Evolutionary conservation across 2,797 vertebrate species (phyloP).

Genomic region (Hozukius guyotensis): DNA sequence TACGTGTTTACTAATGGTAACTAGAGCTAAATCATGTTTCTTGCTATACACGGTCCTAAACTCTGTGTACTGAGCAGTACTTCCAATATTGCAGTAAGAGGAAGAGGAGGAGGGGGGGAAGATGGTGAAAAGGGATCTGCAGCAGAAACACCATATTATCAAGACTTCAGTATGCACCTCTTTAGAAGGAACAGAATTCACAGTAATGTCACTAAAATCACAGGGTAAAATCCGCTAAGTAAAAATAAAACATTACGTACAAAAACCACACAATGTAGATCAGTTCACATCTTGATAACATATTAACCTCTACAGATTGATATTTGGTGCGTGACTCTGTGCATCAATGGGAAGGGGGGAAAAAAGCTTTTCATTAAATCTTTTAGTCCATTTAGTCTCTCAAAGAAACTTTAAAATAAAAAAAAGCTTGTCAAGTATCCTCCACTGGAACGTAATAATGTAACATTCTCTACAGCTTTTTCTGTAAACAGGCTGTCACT

Average conservation of each 20-base stretch:
- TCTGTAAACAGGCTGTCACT: slow-evolving; percentile 94
- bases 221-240: slow-evolving; percentile 59
- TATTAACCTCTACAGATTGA: slow-evolving; percentile 63
- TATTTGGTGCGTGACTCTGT: slow-evolving; percentile 80
- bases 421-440: slow-evolving; percentile 81
- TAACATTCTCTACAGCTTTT: slow-evolving; percentile 88
- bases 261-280: slow-evolving; percentile 70
- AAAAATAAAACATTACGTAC: slow-evolving; percentile 66
- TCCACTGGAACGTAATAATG: slow-evolving; percentile 84
- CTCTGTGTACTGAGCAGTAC: slow-evolving; percentile 33
- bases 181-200: slow-evolving; percentile 66
- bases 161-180: slow-evolving; percentile 62
- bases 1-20: slow-evolving; percentile 29
- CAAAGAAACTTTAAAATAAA: slow-evolving; percentile 39
- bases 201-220: slow-evolving; percentile 76
- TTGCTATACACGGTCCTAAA: slow-evolving; percentile 43
- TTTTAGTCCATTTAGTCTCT: slow-evolving; percentile 56
- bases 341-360: slow-evolving; percentile 73
- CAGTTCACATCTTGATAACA: slow-evolving; percentile 65
- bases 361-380: slow-evolving; percentile 74
- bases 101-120: slow-evolving; percentile 20
- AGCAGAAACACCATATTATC: slow-evolving; percentile 54
- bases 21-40: slow-evolving; percentile 43
- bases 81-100: slow-evolving; percentile 59
- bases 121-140: slow-evolving; percentile 43